Base-by-base conservation (phyloP, 2,888 invertebrate species). In the Nomada hirtipes region DNA sequence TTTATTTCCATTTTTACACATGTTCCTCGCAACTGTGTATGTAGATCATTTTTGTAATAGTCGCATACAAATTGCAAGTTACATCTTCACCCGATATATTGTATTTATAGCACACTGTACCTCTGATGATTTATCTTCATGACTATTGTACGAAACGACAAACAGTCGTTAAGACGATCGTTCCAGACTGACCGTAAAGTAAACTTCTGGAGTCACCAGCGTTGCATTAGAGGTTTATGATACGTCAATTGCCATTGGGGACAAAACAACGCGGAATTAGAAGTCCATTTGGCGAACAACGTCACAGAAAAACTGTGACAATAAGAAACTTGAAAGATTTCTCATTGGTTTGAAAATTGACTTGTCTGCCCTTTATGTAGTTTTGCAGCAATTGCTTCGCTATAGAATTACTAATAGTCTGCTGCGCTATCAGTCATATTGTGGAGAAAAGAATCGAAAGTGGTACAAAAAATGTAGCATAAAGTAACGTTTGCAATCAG, bases 121-220 rank as follows among this genome's bases (percentile, higher is more conserved):
- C 36, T 7, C 42, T 15, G n/a, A 7, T 36, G n/a, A 11, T 50
- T 50, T 18, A 18, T 50, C 50, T 50, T 50, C 18, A 4, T 4
- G 18, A 50, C 13, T 63, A 20, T 20, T 44, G 63, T 1, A 7
- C 20, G 23, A 63, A 15, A 44, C 63, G 29, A 67, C 52, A 53
- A 20, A 26, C 4, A 20, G 29, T 36, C 15, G 9, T 29, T 65
- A 65, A 65, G 50, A 10, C 13, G 26, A n/a, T 52, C 29, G 11
- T 65, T 13, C 10, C 29, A 65, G 29, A 29, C 65, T 23, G 50
- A 50, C 65, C 11, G 47, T n/a, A 18, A 23, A 65, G 26, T 52
- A 15, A 65, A 65, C 26, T 67, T 67, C 2, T 15, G n/a, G 52
- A 36, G 52, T 52, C 23, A 63, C 18, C 42, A 63, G 63, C 18